Percentiles rank a stretch among this genome's conserved stretches.
Evolutionary conservation across 2,113 vertebrate genomes (phyloP).

Genomic region (Triplophysa dalaica): DNA sequence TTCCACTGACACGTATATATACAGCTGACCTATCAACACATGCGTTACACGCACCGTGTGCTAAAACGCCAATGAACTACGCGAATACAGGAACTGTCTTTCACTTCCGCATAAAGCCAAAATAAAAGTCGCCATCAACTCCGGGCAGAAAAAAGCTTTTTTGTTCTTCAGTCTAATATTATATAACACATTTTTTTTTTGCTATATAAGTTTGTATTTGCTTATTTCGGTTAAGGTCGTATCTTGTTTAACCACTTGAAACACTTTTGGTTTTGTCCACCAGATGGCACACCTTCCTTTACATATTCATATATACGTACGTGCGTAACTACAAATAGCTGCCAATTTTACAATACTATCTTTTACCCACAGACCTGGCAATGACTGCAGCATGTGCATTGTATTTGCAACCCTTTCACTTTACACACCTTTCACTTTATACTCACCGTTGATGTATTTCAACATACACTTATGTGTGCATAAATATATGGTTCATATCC

Average conservation of each 20-base stretch:
- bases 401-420: background rate
- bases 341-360: too few relatives aligned
- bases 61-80: conserved; percentile 23
- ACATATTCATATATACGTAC: background rate
- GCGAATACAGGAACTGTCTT: background rate
- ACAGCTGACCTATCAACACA: conserved; percentile 35
- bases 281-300: conserved; percentile 12
- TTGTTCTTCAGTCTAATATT: too few relatives aligned
- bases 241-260: too few relatives aligned
- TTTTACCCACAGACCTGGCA: too few relatives aligned
- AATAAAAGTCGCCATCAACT: conserved; percentile 45
- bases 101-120: conserved; percentile 21
- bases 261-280: background rate
- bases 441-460: background rate
- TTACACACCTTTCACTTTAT: background rate
- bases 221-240: too few relatives aligned
- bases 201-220: too few relatives aligned
- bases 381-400: background rate
- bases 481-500: background rate
- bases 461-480: background rate
- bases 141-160: too few relatives aligned
- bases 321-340: too few relatives aligned
- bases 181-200: too few relatives aligned
- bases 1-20: conserved; percentile 42
- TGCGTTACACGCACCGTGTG: background rate